phyloP scores from a whole-genome alignment of 1,140 invertebrate species.

The Cotesia glomerata region DNA sequence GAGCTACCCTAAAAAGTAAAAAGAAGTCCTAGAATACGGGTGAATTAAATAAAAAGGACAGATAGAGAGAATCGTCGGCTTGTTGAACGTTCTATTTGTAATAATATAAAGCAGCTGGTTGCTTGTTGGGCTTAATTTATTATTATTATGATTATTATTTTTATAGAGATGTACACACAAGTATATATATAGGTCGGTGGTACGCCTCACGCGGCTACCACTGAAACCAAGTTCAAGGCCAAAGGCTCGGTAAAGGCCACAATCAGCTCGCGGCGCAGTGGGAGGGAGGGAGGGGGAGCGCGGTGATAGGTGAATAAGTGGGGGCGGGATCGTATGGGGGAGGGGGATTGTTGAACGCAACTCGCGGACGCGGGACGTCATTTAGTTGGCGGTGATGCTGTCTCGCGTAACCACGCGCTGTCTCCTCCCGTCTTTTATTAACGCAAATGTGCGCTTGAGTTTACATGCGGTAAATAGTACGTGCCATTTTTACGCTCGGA shows the following conservation, averaged over 20 bases:
- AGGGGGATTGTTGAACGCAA: constrained; percentile 62
- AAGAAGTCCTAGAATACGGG: neutral
- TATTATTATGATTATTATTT: neutral
- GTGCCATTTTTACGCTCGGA: neutral
- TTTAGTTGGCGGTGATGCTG: constrained; percentile 67
- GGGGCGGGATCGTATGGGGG: constrained; percentile 31
- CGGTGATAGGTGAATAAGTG: constrained; percentile 60
- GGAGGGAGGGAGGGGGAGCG: constrained; percentile 39
- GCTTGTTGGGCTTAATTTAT: too few species aligned
- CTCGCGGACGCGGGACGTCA: constrained; percentile 64
- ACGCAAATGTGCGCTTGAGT: constrained; percentile 1
- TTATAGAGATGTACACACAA: neutral
- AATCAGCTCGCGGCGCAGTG: constrained; percentile 39
- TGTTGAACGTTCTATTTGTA: too few species aligned
- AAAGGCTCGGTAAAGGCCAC: constrained; percentile 64
- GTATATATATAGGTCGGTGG: constrained; percentile 55
- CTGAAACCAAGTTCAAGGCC: constrained; percentile 76
- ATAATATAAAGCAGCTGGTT: too few species aligned
- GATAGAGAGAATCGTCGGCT: too few species aligned
- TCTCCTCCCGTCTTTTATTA: constrained; percentile 41
- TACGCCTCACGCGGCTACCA: constrained; percentile 61
- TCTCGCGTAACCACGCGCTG: constrained; percentile 60
- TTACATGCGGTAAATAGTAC: neutral
- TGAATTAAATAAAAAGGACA: neutral
- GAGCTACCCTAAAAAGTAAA: neutral